Conservation (phyloP, 2,888 invertebrate species). For the Pomacea canaliculata region DNA sequence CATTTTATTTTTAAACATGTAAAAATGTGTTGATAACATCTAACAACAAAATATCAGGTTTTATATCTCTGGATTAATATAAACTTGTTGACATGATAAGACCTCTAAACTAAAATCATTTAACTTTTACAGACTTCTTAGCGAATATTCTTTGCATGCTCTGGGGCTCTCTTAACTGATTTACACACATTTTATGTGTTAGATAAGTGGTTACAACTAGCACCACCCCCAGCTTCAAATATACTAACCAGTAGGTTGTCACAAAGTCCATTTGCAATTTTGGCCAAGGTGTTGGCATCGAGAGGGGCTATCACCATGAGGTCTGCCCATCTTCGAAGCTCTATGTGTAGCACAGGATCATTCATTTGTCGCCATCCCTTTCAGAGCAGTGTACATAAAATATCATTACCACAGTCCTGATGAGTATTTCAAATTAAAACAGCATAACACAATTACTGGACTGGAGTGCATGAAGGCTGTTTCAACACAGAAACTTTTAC, state of each 20-base stretch:
- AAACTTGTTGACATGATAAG: too few relatives aligned
- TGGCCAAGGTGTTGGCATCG: slow-evolving; percentile 96
- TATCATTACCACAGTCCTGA: background rate
- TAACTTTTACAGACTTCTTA: too few relatives aligned
- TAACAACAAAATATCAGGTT: too few relatives aligned
- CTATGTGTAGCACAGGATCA: slow-evolving; percentile 95
- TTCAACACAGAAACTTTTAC: background rate
- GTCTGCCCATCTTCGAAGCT: slow-evolving; percentile 96
- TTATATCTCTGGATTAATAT: too few relatives aligned
- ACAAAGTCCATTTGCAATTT: slow-evolving; percentile 87
- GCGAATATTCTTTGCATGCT: too few relatives aligned
- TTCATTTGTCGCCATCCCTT: slow-evolving; percentile 83
- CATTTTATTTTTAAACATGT: too few relatives aligned
- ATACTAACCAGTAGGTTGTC: slow-evolving; percentile 87
- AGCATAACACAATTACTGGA: background rate
- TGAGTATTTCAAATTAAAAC: background rate
- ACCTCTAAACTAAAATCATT: too few relatives aligned
- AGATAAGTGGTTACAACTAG: too few relatives aligned
- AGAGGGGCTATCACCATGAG: slow-evolving; percentile 91
- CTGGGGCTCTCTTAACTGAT: too few relatives aligned
- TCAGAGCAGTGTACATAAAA: background rate
- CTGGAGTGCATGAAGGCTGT: background rate
- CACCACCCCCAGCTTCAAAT: background rate
- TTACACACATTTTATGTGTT: too few relatives aligned
- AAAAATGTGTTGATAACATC: too few relatives aligned